Evolutionary conservation across 2,113 vertebrate genomes (phyloP), one percentile per base, ranked within the genome.

Genomic region (Chelonoidis abingdonii): DNA sequence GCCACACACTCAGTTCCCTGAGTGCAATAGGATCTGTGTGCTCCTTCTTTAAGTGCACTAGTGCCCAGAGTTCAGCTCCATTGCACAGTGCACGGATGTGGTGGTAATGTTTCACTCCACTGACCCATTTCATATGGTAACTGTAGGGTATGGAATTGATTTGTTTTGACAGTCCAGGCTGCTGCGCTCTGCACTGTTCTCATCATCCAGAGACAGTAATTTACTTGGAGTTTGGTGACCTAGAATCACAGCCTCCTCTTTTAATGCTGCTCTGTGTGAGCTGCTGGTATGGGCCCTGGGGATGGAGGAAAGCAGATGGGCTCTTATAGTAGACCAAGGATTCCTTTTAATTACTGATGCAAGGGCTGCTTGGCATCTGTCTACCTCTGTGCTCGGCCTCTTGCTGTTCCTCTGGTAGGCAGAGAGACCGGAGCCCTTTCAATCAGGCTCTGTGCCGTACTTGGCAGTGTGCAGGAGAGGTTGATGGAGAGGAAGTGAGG

Each of bases 31-130:
- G 41, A 47, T 25, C n/a, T 22, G 12, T 7, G 3, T 35, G 31
- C 62, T 69, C 16, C 35, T n/a, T 31, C 13, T 35, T 69, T 35
- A 69, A 72, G 65, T 38, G 65, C 19, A 2, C 27, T 22, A 22
- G 17, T 72, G 17, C 65, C 65, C 19, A 21, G 35, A 35, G 24
- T 8, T 47, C 5, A 84, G 80, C 65, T 85, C 86, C 25, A 2
- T 0, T 1, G 5, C 57, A 4, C 0, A 0, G 31, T 41, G 24
- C 5, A 9, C 14, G 16, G 6, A 35, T 4, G 76, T 25, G 17
- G 10, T 31, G 62, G 41, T 2, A 4, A 6, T 1, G 1, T 47
- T 84, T 25, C 3, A 1, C 47, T 8, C 86, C 14, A 14, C 0
- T 1, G 72, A 87, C 54, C 54, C 24, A 0, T 53, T 82, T 84